These are phyloP conservation scores for Pseudomyrmex cubaensis DNA, from an alignment of 1,140 invertebrate species.

Conservation along the genomic window DNA sequence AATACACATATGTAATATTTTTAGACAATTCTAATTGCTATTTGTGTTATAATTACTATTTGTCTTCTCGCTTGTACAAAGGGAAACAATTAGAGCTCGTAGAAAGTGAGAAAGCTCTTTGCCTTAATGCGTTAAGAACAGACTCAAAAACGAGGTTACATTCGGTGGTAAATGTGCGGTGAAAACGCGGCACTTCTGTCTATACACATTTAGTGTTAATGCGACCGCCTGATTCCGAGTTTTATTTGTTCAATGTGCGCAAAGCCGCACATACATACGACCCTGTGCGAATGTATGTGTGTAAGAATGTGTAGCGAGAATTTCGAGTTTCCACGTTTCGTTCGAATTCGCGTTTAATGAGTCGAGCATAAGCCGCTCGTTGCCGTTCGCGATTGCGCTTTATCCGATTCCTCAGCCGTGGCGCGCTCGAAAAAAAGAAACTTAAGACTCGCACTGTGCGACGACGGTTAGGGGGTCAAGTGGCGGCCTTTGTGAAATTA, in stretches of 20 bases:
- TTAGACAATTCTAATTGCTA: too few relatives aligned
- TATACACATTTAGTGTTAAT: neutral
- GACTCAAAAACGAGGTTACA: neutral
- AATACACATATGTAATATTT: too few relatives aligned
- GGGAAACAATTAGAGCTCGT: neutral
- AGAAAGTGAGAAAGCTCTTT: neutral
- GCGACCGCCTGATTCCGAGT: slow-evolving; percentile 5
- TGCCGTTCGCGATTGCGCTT: slow-evolving; percentile 40
- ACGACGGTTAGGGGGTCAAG: slow-evolving; percentile 66
- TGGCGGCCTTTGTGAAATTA: slow-evolving; percentile 68
- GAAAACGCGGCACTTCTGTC: neutral
- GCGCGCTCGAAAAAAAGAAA: slow-evolving; percentile 2
- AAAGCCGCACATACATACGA: neutral
- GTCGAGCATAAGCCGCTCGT: slow-evolving; percentile 48
- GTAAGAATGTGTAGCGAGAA: neutral
- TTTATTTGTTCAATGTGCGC: slow-evolving; percentile 17
- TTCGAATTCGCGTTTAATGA: slow-evolving; percentile 43
- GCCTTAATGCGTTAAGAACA: neutral
- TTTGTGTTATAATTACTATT: too few relatives aligned
- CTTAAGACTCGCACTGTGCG: slow-evolving; percentile 18
- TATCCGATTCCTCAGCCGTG: slow-evolving; percentile 33
- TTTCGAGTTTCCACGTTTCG: slow-evolving; percentile 35
- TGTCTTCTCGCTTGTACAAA: neutral
- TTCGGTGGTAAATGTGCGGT: neutral
- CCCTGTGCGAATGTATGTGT: too few relatives aligned